Evolutionary conservation across 2,113 vertebrate species (phyloP).

Genomic region (Grantiella picta): DNA sequence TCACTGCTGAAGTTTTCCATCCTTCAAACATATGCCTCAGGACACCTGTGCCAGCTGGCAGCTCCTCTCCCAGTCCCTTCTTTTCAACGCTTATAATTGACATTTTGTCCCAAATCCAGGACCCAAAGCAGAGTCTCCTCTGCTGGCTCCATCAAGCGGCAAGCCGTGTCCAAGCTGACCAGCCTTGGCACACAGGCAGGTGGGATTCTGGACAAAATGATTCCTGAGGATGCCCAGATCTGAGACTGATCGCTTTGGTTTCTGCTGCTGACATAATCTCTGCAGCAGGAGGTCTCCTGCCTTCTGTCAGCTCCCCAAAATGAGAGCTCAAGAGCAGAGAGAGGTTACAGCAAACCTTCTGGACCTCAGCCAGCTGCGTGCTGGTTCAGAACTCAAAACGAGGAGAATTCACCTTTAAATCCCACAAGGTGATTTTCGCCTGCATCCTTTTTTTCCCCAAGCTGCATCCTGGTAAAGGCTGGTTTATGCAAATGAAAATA

Average conservation of each 20-base stretch:
- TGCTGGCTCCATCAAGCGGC: neutral
- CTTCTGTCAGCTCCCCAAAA: conserved; percentile 37
- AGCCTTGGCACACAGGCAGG: neutral
- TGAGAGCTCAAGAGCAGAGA: neutral
- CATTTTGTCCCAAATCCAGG: conserved; percentile 31
- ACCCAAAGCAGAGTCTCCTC: conserved; percentile 5
- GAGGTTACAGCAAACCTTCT: neutral
- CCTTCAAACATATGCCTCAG: neutral
- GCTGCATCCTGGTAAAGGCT: neutral
- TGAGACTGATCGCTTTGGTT: neutral
- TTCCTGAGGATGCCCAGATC: neutral
- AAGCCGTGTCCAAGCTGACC: neutral
- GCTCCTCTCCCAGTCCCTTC: neutral
- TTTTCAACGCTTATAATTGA: neutral
- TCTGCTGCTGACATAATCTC: conserved; percentile 2
- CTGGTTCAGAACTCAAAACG: neutral
- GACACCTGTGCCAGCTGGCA: conserved; percentile 42
- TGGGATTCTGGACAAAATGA: neutral
- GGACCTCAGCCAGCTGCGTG: neutral
- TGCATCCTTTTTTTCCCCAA: neutral
- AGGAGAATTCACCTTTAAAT: neutral
- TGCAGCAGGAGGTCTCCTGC: conserved; percentile 9
- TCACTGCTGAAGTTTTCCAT: conserved; percentile 9
- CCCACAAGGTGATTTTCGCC: neutral
- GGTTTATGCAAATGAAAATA: neutral